A percentile compares a stretch with the other conserved stretches of the same genome.
Conservation (phyloP, 1,140 invertebrate genomes). For the Dysdera silvatica region DNA sequence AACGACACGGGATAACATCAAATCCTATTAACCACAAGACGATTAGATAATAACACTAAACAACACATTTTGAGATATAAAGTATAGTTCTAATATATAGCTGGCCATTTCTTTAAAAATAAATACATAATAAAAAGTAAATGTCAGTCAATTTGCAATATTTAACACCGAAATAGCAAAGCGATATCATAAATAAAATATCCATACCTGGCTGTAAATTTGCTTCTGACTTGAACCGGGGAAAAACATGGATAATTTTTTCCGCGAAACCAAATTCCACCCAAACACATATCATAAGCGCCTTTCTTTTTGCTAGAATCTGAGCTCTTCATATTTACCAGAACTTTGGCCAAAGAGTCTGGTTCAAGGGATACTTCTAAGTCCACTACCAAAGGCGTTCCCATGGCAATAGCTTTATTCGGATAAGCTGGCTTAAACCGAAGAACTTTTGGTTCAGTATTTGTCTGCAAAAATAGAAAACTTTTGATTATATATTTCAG, state of each 20-base stretch:
- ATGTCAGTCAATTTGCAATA: no score
- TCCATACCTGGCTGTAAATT: conserved; percentile 17
- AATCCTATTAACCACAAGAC: no score
- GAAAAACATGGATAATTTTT: conserved; percentile 35
- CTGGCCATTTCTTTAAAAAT: no score
- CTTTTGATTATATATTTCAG: no score
- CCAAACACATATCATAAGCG: conserved; percentile 30
- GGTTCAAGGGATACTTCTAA: conserved; percentile 29
- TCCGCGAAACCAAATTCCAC: conserved; percentile 30
- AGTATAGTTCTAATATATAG: no score
- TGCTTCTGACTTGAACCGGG: conserved; percentile 21
- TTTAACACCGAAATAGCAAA: no score
- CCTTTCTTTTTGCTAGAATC: conserved; percentile 23
- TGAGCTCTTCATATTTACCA: conserved; percentile 12
- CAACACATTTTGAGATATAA: no score
- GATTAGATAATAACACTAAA: no score
- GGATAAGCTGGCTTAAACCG: conserved; percentile 20
- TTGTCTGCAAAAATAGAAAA: background rate
- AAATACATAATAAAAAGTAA: no score
- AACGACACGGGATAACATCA: no score
- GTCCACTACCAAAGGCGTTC: conserved; percentile 17
- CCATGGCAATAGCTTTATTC: conserved; percentile 1
- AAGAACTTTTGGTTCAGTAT: conserved; percentile 24
- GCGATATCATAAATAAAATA: no score
- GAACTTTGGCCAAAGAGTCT: conserved; percentile 21